phyloP scores from a whole-genome alignment of 2,888 invertebrate genomes.

The Sialis lutaria region DNA sequence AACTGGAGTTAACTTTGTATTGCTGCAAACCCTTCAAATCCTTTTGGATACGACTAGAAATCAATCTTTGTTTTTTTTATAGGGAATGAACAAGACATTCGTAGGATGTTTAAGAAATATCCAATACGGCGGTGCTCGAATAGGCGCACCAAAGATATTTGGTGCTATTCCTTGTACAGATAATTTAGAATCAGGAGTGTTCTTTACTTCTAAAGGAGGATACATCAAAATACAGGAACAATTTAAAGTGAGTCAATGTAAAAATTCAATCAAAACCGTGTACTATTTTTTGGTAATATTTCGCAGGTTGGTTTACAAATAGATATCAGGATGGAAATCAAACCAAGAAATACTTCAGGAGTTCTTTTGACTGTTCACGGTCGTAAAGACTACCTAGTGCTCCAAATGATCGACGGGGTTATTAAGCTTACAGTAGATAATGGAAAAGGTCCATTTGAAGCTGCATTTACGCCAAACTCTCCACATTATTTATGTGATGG shows the following conservation, averaged over 20 bases:
- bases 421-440: slow-evolving; percentile 72
- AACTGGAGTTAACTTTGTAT: too few species aligned
- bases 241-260: slow-evolving; percentile 28
- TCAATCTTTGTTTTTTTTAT: background rate
- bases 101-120: slow-evolving; percentile 72
- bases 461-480: slow-evolving; percentile 48
- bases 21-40: too few species aligned
- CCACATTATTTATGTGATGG: slow-evolving; percentile 77
- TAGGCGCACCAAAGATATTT: slow-evolving; percentile 40
- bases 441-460: slow-evolving; percentile 61
- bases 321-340: slow-evolving; percentile 68
- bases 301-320: slow-evolving; percentile 51
- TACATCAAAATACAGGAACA: slow-evolving; percentile 50
- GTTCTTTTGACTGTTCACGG: slow-evolving; percentile 76
- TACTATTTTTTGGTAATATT: too few species aligned
- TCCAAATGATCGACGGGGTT: slow-evolving; percentile 77
- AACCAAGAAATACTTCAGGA: slow-evolving; percentile 70
- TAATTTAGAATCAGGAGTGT: slow-evolving; percentile 62
- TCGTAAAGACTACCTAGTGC: slow-evolving; percentile 60
- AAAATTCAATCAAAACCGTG: too few species aligned
- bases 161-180: slow-evolving; percentile 66
- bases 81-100: slow-evolving; percentile 43
- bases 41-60: too few species aligned
- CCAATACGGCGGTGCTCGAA: slow-evolving; percentile 44
- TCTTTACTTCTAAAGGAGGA: slow-evolving; percentile 66